Percentiles rank a stretch among this genome's conserved stretches.
Evolutionary conservation across 2,113 vertebrate genomes (phyloP).

Genomic region (Madoqua kirkii): DNA sequence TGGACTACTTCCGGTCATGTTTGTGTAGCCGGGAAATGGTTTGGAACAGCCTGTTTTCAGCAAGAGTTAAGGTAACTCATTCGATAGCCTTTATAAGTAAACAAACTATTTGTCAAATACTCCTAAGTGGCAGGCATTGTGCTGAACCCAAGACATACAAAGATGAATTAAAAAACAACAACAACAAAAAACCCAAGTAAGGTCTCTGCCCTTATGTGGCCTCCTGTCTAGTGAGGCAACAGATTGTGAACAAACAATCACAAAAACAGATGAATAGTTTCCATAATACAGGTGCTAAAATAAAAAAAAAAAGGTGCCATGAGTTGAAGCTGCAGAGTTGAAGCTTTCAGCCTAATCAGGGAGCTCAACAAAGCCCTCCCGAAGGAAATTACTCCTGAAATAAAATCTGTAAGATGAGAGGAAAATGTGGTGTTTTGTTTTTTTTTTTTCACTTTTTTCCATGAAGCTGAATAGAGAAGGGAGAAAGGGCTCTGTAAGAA

Average conservation of each 20-base stretch:
- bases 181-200: not conserved
- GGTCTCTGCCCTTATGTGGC: accelerated
- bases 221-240: not conserved
- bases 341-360: accelerated
- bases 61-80: not conserved
- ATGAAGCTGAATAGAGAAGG: not conserved
- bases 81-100: not conserved
- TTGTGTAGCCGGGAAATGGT: not conserved
- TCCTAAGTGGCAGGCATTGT: not conserved
- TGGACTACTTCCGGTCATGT: too few relatives aligned
- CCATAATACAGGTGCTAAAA: not conserved
- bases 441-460: not conserved
- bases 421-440: not conserved
- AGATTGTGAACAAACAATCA: not conserved
- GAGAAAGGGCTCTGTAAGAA: too few relatives aligned
- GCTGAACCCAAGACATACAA: not conserved
- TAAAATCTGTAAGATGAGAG: not conserved
- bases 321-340: accelerated
- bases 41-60: not conserved
- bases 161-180: not conserved
- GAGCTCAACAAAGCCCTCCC: not conserved
- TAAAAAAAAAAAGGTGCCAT: not conserved
- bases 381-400: not conserved
- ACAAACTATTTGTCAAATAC: not conserved
- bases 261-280: not conserved